Evolutionary conservation across 1,140 invertebrate genomes (phyloP).

Genomic region (Bombyx mori): ASM3026992v2 NC_085113.1:302501-303000

Average conservation of each 20-base stretch:
- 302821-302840: conserved; percentile 66
- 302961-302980: neutral
- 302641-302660: no score
- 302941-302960: conserved; percentile 96
- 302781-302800: conserved; percentile 93
- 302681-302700: no score
- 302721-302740: conserved; percentile 74
- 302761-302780: conserved; percentile 95
- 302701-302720: neutral
- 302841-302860: conserved; percentile 80
- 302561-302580: no score
- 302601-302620: no score
- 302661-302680: no score
- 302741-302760: conserved; percentile 71
- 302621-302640: no score
- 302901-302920: conserved; percentile 99
- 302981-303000: neutral
- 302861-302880: conserved; percentile 96
- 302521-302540: no score
- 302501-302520: no score
- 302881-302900: conserved; percentile 98
- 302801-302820: conserved; percentile 77
- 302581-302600: no score
- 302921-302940: conserved; percentile 98
- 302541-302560: no score